Base-by-base conservation (phyloP, 2,797 vertebrate species). In the Mareca penelope region DNA sequence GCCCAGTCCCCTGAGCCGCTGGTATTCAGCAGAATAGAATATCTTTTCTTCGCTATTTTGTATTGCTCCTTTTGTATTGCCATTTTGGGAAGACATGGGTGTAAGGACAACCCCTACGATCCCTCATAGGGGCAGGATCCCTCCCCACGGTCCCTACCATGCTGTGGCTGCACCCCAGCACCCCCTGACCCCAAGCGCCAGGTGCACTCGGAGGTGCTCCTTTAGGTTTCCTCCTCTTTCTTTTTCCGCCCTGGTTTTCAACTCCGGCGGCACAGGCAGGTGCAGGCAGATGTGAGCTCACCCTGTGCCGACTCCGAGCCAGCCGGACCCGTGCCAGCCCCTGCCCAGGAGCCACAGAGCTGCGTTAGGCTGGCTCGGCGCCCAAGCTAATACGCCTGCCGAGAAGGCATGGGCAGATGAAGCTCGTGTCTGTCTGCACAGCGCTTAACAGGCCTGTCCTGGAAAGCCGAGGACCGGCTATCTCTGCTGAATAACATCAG, bases 221-320 rank as follows among this genome's bases (percentile, higher is more conserved):
- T 9, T 57, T 16, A 57, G 52, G 9, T 65, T 64, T 57, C 37
- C 42, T 91, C 53, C 77, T 10, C 11, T n/a, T 78, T 64, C 50
- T 80, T 79, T 82, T 88, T n/a, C 63, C 83, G 42, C 4, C 21
- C 53, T 33, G 72, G 15, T 31, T 73, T 85, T 79, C 85, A 75
- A 63, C 80, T 82, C 77, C 8, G 70, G 84, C 93, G 42, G 93
- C 92, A 79, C 57, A 64, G 85, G 14, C 91, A 95, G 94, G 87
- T 90, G 94, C 93, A 69, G 91, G 57, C 93, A 91, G 92, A 94
- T 78, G 90, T 79, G 93, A 70, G 85, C 88, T 95, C 86, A 70
- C 31, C 77, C 90, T 71, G 90, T 63, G 42, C 3, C 1, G 22
- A 9, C 16, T 61, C 53, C 9, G 5, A 70, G 92, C 85, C 92